Conservation (phyloP, 2,888 invertebrate genomes). For the Nomada goodeniana region DNA sequence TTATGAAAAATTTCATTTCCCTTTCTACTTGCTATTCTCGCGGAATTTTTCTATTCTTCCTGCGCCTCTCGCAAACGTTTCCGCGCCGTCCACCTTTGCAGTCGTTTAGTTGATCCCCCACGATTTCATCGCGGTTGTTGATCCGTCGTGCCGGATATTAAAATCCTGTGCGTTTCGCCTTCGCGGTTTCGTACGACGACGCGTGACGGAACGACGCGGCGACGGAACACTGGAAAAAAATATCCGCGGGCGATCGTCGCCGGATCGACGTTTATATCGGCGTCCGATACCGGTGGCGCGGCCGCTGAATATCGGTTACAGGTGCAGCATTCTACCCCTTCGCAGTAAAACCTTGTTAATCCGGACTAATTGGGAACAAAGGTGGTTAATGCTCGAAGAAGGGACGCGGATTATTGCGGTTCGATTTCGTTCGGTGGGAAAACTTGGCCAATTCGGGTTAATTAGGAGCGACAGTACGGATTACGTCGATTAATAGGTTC, state of each 20-base stretch:
- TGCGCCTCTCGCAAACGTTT: background rate
- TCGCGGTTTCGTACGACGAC: background rate
- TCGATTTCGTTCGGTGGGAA: constrained; percentile 16
- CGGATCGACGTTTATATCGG: background rate
- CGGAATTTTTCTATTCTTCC: too few relatives aligned
- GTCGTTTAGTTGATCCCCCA: background rate
- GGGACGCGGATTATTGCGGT: constrained; percentile 39
- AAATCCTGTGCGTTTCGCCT: constrained; percentile 1
- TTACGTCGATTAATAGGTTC: constrained; percentile 18
- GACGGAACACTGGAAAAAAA: constrained; percentile 15
- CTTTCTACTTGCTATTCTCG: background rate
- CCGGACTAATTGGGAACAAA: constrained; percentile 30
- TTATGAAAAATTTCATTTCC: background rate
- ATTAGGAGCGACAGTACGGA: constrained; percentile 9
- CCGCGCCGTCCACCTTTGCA: background rate
- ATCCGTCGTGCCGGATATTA: constrained; percentile 15
- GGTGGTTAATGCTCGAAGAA: constrained; percentile 41
- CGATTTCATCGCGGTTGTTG: background rate
- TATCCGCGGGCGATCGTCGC: constrained; percentile 1
- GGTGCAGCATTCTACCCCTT: background rate
- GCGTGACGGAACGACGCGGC: background rate
- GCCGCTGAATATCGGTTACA: constrained; percentile 23
- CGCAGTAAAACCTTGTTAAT: constrained; percentile 34
- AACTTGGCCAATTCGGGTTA: constrained; percentile 29
- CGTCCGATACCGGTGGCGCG: background rate